Evolutionary conservation across 2,113 vertebrate species (phyloP).

Genomic region (Callipepla squamata): DNA sequence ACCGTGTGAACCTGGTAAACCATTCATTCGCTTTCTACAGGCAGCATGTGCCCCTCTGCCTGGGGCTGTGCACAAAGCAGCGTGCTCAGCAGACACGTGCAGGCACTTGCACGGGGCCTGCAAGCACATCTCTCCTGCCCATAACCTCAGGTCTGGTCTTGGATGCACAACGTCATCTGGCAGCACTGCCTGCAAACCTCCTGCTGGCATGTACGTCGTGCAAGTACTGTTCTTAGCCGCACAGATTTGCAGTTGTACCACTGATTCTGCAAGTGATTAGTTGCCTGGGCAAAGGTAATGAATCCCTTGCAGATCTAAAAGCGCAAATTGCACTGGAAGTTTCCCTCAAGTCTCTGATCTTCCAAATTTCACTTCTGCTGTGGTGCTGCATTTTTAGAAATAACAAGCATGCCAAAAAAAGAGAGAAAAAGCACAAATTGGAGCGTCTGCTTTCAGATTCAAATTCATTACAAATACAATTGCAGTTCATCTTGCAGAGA

Average conservation of each 20-base stretch:
- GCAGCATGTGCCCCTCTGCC: background rate
- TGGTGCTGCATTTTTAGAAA: background rate
- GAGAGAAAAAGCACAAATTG: background rate
- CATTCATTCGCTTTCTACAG: background rate
- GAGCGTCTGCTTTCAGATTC: background rate
- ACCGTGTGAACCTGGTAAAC: background rate
- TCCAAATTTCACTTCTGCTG: background rate
- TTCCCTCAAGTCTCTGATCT: background rate
- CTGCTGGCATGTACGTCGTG: fast-evolving
- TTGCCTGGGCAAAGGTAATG: background rate
- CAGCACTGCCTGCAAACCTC: background rate
- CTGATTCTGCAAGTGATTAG: background rate
- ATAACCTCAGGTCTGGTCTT: fast-evolving
- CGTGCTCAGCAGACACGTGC: background rate
- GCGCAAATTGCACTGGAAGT: background rate
- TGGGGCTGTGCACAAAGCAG: fast-evolving
- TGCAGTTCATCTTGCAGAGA: background rate
- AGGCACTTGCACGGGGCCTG: background rate
- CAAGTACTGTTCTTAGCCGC: fast-evolving
- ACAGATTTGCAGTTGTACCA: fast-evolving
- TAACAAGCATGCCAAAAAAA: background rate
- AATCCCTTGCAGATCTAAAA: background rate
- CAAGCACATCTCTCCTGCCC: background rate
- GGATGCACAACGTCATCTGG: background rate
- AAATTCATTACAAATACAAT: background rate